Percentiles rank a stretch among this genome's conserved stretches.
These are phyloP conservation scores for Chionoecetes opilio DNA, from an alignment of 1,140 invertebrate species.

Conservation along the genomic window DNA sequence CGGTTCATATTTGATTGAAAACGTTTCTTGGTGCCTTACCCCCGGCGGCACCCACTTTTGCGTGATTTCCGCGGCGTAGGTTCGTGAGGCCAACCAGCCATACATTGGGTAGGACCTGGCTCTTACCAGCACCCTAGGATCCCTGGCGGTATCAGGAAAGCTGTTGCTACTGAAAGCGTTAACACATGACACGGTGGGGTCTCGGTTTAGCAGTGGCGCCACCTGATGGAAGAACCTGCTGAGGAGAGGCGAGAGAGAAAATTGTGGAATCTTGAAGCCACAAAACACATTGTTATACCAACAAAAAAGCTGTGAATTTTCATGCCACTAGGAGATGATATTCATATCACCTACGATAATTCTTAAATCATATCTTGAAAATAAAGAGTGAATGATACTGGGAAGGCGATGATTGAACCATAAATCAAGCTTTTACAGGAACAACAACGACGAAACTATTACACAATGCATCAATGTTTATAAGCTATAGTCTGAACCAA, in stretches of 20 bases:
- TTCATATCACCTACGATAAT: no score
- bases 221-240: conserved; percentile 66
- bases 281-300: no score
- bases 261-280: no score
- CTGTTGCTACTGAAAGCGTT: conserved; percentile 75
- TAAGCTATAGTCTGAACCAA: no score
- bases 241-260: background rate
- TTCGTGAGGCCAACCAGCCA: conserved; percentile 65
- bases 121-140: conserved; percentile 60
- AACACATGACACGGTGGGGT: conserved; percentile 66
- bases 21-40: background rate
- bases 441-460: no score
- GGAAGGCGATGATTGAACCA: no score
- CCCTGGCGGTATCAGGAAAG: conserved; percentile 57
- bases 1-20: background rate
- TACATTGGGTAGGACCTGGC: conserved; percentile 73
- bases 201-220: conserved; percentile 51
- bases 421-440: no score
- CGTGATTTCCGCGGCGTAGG: conserved; percentile 56
- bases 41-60: conserved; percentile 58
- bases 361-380: no score
- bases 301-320: no score
- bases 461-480: no score
- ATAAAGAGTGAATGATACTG: no score
- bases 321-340: no score